phyloP scores from a whole-genome alignment of 2,797 vertebrate genomes.

The Petrocephalus sullivani region DNA sequence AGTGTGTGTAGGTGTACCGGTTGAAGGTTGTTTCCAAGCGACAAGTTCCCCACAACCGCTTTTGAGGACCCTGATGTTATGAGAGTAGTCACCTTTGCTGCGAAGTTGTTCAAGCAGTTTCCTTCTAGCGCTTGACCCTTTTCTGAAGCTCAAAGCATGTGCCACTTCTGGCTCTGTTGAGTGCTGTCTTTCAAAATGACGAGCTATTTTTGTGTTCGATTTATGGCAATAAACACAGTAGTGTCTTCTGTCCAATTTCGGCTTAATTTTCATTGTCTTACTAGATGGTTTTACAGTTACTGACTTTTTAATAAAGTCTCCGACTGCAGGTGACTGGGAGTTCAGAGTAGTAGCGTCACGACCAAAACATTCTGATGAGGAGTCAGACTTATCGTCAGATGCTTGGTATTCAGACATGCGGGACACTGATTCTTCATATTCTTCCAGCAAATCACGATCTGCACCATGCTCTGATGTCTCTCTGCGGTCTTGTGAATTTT shows the following conservation, averaged over 20 bases:
- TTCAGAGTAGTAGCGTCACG: not conserved
- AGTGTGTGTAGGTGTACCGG: not conserved
- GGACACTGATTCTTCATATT: not conserved
- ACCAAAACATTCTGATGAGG: not conserved
- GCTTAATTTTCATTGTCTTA: not conserved
- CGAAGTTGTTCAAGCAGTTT: not conserved
- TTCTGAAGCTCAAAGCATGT: not conserved
- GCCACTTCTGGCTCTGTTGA: not conserved
- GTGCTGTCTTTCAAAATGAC: not conserved
- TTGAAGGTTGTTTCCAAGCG: not conserved
- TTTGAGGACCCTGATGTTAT: not conserved
- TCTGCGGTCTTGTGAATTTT: not conserved
- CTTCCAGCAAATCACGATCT: not conserved
- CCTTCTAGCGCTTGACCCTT: not conserved
- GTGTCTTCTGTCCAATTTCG: not conserved
- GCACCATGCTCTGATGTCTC: not conserved
- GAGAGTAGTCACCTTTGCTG: not conserved
- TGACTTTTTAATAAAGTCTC: not conserved
- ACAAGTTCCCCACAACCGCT: not conserved
- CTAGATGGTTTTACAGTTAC: not conserved
- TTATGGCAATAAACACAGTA: constrained; percentile 1
- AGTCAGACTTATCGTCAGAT: not conserved
- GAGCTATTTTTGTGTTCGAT: constrained; percentile 7
- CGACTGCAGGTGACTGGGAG: not conserved
- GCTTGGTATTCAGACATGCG: not conserved